Base-by-base conservation (phyloP, 1,140 invertebrate species). In the Caenorhabditis brenneri region DNA sequence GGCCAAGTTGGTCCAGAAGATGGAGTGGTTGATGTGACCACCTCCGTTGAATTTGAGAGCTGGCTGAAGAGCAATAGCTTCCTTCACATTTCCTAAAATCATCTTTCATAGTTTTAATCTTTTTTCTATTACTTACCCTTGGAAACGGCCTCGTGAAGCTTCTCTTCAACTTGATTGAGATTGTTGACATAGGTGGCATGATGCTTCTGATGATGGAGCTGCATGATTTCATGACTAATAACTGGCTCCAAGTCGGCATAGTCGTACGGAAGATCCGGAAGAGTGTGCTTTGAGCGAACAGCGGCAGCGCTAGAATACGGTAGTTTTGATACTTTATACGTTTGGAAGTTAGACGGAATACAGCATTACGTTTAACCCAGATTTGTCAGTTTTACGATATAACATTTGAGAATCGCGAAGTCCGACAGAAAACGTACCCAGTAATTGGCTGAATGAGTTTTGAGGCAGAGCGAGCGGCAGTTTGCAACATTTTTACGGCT, bases 21-120 rank as follows among this genome's bases (percentile, higher is more conserved):
- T 99, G 15, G 95, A 94, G 92, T 99, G 98, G 92, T 99, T 99
- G 65, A 99, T 94, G 91, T 99, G 97, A 79, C 98, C 98, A 88
- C 98, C 98, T n/a, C 97, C 98, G 92, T 99, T 99, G 92, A 99
- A 99, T 89, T 94, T 95, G 5, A 99, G 92, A 19, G 95, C 95
- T 29, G 95, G 94, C 65, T 93, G 94, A 58, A 99, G 92, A 24
- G 93, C 92, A 89, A 99, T 96, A 29, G 95, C 93, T 36, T 94
- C 93, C 46, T 92, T 93, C 0, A 95, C 92, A 91, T 97, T 95
- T 89, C 94, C 94, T 93, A 88, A 10, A 90, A 89, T 27, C 19
- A 79, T 79, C 22, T 79, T 79, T n/a, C n/a, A 4, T 22, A 7
- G 12, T 2, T n/a, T n/a, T 42, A 24, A 84, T 46, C 29, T 19